Percentiles rank a stretch among this genome's conserved stretches.
Conservation (phyloP, 2,888 invertebrate species). For the Hecatera dysodea region DNA sequence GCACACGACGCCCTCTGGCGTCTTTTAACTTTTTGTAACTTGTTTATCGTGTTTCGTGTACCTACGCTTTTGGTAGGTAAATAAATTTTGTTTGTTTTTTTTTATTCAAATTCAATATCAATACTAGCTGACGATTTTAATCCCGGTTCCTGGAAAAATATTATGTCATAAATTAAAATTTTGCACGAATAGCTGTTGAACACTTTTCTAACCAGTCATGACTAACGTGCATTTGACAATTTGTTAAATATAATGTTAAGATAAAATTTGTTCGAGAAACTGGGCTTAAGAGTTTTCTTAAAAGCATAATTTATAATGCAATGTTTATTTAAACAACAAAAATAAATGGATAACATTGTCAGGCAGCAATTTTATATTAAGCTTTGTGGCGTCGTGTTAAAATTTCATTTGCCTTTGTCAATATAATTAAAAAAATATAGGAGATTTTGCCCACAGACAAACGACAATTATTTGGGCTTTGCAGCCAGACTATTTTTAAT, state of each 20-base stretch:
- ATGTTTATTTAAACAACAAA: not conserved
- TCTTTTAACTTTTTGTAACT: constrained; percentile 27
- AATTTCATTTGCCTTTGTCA: not conserved
- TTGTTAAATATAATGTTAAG: too few relatives aligned
- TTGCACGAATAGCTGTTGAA: too few relatives aligned
- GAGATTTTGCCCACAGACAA: not conserved
- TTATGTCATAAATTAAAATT: too few relatives aligned
- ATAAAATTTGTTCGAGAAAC: too few relatives aligned
- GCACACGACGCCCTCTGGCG: constrained; percentile 15
- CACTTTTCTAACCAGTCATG: too few relatives aligned
- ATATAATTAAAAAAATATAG: not conserved
- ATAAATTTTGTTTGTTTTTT: not conserved
- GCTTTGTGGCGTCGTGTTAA: not conserved
- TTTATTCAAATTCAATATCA: not conserved
- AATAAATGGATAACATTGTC: not conserved
- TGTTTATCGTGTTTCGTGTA: constrained; percentile 15
- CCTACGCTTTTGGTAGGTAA: not conserved
- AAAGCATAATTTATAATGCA: not conserved
- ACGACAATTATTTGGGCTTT: not conserved
- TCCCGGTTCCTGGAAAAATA: too few relatives aligned
- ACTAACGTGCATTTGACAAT: too few relatives aligned
- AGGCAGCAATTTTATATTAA: not conserved
- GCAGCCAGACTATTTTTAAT: not conserved
- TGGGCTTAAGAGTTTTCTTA: not conserved
- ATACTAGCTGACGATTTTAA: not conserved